Evolutionary conservation across 2,113 vertebrate species (phyloP), one percentile per base, ranked within the genome.

Genomic region (Pogonocichla stellata): DNA sequence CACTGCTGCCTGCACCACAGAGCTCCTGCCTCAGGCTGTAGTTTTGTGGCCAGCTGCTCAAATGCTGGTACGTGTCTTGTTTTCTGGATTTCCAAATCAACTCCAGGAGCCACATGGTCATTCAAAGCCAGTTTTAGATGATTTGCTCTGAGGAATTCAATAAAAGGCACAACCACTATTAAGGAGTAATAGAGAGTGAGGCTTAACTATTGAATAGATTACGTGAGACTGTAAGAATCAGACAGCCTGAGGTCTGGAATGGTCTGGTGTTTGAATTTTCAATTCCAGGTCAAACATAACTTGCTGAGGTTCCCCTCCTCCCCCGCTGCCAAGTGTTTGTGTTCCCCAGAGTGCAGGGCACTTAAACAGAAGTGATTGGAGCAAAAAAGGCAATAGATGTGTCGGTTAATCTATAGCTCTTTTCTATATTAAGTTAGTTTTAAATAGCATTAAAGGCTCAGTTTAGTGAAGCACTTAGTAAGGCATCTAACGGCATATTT

Each of bases 371-470:
- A 87, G 54, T 57, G 73, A 92, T 67, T 71, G 81, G 80, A 88
- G 82, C 67, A 34, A 86, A 90, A 81, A 87, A 78, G 74, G 71
- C 67, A 83, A 78, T 90, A 92, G 81, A 91, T 86, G 64, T 73
- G 75, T 74, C 72, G 57, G 73, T 93, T 95, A 96, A 95, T 90
- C 85, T 92, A 94, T 94, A 94, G 85, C 36, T 86, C 79, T 91
- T 78, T 92, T 90, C 94, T 93, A 91, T 95, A 91, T 93, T 95
- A 94, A 90, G 92, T 94, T 93, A 80, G 88, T 96, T 95, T 96
- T 92, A 96, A 96, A 92, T 96, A 93, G 90, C 94, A 88, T 95
- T 94, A 96, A 96, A 97, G 92, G 85, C 93, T 92, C 31, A 16
- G 61, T 96, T 96, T 95, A 96, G 92, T 13, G 3, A 64, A 94